Evolutionary conservation across 1,140 invertebrate genomes (phyloP).

Genomic region (Pantala flavescens): DNA sequence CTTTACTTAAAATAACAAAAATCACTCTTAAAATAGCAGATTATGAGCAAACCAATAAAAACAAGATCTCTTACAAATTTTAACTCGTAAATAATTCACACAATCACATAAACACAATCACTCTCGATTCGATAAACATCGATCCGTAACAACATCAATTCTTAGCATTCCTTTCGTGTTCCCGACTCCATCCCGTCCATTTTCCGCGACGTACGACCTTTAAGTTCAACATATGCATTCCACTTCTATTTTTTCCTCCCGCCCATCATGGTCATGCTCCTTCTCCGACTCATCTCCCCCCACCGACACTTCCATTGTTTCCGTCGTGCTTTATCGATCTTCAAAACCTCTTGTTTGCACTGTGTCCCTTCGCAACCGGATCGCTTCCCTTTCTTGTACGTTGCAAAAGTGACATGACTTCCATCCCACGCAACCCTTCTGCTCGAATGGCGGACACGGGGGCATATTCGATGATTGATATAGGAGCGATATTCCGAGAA

Average conservation of each 20-base stretch:
- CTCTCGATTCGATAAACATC: too few species aligned
- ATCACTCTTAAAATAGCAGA: too few species aligned
- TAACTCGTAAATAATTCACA: too few species aligned
- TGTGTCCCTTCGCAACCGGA: slow-evolving; percentile 2
- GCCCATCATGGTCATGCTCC: background rate
- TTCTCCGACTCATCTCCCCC: background rate
- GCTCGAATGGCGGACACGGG: background rate
- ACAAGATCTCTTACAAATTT: too few species aligned
- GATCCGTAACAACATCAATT: too few species aligned
- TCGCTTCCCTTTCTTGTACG: background rate
- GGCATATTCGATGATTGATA: too few species aligned
- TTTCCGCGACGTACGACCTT: background rate
- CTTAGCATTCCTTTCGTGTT: background rate
- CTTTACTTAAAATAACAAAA: too few species aligned
- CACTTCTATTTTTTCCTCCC: background rate
- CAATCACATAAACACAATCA: too few species aligned
- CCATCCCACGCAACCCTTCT: background rate
- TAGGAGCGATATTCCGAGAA: too few species aligned
- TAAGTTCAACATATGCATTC: background rate
- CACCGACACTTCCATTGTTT: background rate
- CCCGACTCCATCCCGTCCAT: background rate
- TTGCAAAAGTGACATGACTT: background rate
- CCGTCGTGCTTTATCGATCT: background rate
- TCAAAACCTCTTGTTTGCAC: background rate
- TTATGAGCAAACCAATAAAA: too few species aligned